Evolutionary conservation across 2,113 vertebrate genomes (phyloP).

Genomic region (Raja brachyura): DNA sequence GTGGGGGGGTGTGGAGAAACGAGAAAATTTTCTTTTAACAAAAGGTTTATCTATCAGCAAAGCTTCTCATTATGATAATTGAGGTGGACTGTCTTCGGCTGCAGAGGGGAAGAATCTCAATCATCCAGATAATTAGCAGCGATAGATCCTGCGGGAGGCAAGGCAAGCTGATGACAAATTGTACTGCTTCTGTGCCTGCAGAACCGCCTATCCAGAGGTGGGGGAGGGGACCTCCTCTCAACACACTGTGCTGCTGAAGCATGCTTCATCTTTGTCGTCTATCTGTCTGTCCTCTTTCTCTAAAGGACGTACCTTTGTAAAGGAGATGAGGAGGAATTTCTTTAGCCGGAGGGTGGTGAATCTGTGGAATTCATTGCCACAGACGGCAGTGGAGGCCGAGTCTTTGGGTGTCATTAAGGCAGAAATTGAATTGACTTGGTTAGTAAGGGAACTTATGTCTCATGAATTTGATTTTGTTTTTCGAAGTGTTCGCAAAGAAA

Average conservation of each 20-base stretch:
- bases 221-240: background rate
- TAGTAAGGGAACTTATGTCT: no score
- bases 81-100: background rate
- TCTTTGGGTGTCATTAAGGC: no score
- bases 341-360: no score
- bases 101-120: constrained; percentile 29
- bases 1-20: no score
- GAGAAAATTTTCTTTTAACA: background rate
- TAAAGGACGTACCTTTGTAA: no score
- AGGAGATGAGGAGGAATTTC: no score
- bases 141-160: constrained; percentile 14
- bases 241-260: background rate
- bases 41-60: constrained; percentile 11
- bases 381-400: no score
- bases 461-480: no score
- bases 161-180: background rate
- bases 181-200: background rate
- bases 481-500: no score
- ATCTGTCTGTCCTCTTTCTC: background rate
- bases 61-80: constrained; percentile 31
- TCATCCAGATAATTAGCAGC: constrained; percentile 19
- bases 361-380: no score
- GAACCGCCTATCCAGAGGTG: background rate
- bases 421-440: no score
- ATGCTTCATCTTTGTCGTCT: background rate